Conservation (phyloP, 30 jellyfish, hydroid and myxozoan genomes). For the Hydractinia echinata region DNA sequence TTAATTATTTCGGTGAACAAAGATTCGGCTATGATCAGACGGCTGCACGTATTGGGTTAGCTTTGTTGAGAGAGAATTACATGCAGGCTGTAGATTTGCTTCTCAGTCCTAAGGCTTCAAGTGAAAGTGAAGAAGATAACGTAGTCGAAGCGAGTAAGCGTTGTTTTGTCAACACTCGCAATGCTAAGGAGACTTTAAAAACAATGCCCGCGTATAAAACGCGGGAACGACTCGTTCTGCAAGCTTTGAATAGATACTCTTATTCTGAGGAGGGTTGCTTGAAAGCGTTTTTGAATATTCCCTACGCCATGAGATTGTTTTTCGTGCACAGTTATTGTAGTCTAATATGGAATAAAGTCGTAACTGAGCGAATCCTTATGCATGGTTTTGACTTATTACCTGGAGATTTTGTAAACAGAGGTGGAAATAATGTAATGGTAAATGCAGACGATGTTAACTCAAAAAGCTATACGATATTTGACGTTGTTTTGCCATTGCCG, state of each 20-base stretch:
- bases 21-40: conserved; percentile 49
- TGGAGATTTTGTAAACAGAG: conserved; percentile 49
- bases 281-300: conserved; percentile 44
- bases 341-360: conserved; percentile 59
- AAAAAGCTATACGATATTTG: conserved; percentile 14
- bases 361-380: conserved; percentile 28
- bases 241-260: conserved; percentile 59
- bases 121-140: neutral
- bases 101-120: conserved; percentile 43
- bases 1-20: conserved; percentile 68
- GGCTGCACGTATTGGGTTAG: conserved; percentile 52
- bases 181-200: conserved; percentile 39
- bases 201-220: conserved; percentile 58
- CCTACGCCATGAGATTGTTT: conserved; percentile 48
- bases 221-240: conserved; percentile 46
- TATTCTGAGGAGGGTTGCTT: conserved; percentile 55
- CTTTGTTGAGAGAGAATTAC: conserved; percentile 45
- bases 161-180: conserved; percentile 35
- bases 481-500: conserved; percentile 66
- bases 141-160: conserved; percentile 45
- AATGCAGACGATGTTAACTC: conserved; percentile 15
- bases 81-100: conserved; percentile 49
- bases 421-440: neutral
- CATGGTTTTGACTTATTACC: conserved; percentile 26
- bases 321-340: conserved; percentile 82